These are phyloP conservation scores for Acronicta psi DNA, from an alignment of 2,888 invertebrate species.

Conservation along the genomic window DNA sequence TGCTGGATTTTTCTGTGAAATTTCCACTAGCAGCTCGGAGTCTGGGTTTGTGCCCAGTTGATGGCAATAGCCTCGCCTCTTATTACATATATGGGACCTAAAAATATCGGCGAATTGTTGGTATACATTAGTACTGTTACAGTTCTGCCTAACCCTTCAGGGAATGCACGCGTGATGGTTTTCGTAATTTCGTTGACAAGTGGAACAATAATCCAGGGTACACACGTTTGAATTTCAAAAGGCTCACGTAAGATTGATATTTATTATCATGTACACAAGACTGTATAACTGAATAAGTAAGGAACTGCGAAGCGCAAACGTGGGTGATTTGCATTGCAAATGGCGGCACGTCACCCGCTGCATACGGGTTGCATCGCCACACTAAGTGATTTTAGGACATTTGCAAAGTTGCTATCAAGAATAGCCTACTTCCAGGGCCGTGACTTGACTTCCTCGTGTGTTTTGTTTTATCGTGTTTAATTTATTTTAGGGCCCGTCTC, in stretches of 20 bases:
- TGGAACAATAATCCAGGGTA: no score
- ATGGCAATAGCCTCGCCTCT: no score
- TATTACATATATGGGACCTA: no score
- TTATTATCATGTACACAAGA: slow-evolving; percentile 25
- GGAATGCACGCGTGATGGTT: no score
- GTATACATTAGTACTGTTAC: no score
- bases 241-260: slow-evolving; percentile 11
- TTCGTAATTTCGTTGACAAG: no score
- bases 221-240: no score
- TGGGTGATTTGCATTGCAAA: slow-evolving; percentile 56
- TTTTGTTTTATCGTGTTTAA: slow-evolving; percentile 18
- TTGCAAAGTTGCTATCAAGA: slow-evolving; percentile 34
- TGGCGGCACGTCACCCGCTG: slow-evolving; percentile 27
- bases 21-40: no score
- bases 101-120: no score
- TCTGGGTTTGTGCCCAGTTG: no score
- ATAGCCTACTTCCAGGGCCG: slow-evolving; percentile 42
- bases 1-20: no score
- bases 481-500: slow-evolving; percentile 3
- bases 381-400: slow-evolving; percentile 53
- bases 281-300: slow-evolving; percentile 39
- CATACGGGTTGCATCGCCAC: slow-evolving; percentile 42
- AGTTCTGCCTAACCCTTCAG: no score
- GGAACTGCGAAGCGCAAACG: slow-evolving; percentile 44
- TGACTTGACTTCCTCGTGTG: slow-evolving; percentile 15